These are phyloP conservation scores for Rhorus exstirpatorius DNA, from an alignment of 2,888 invertebrate genomes.

Conservation along the genomic window DNA sequence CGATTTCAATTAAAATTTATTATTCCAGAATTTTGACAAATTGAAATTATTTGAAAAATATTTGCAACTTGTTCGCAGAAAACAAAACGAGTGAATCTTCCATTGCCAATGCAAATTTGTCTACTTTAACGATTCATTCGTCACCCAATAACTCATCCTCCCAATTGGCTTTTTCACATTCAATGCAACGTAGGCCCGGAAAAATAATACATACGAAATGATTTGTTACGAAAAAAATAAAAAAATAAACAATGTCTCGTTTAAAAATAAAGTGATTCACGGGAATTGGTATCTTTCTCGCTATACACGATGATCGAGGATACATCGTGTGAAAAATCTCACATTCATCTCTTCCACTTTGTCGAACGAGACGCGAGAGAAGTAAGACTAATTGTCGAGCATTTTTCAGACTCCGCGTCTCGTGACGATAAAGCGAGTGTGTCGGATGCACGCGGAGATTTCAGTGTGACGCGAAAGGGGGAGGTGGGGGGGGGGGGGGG, in stretches of 20 bases:
- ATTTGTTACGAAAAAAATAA: background rate
- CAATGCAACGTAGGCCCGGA: background rate
- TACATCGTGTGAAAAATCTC: conserved; percentile 41
- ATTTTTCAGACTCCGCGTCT: conserved; percentile 80
- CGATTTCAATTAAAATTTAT: no score
- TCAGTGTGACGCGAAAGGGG: conserved; percentile 4
- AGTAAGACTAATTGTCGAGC: conserved; percentile 77
- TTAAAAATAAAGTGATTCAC: background rate
- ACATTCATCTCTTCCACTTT: conserved; percentile 27
- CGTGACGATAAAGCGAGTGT: conserved; percentile 77
- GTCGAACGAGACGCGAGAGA: conserved; percentile 34
- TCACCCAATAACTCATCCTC: no score
- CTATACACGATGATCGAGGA: conserved; percentile 11
- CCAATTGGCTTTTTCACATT: background rate
- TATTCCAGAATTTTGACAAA: no score
- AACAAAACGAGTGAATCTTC: no score
- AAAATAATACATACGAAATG: background rate
- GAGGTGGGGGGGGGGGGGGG: background rate
- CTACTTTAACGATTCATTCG: no score
- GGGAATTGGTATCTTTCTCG: background rate
- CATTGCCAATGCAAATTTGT: no score
- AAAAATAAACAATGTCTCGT: background rate
- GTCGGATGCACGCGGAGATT: conserved; percentile 50
- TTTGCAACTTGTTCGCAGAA: no score
- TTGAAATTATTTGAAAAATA: no score